Evolutionary conservation across 2,888 invertebrate species (phyloP).

Genomic region (Adela reaumurella): DNA sequence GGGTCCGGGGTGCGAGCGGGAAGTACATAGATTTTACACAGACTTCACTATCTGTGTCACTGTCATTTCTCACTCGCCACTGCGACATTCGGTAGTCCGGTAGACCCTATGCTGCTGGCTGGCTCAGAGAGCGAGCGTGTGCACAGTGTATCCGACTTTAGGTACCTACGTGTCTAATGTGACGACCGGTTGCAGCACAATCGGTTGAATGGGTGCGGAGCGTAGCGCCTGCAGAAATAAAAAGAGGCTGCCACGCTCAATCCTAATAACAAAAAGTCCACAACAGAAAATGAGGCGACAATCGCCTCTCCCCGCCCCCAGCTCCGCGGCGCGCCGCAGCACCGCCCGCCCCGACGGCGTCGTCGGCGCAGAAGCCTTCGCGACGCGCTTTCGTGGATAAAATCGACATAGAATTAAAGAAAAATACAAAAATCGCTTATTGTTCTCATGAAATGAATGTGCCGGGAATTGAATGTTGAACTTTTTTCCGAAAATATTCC

Average conservation of each 20-base stretch:
- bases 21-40: too few species aligned
- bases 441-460: conserved; percentile 58
- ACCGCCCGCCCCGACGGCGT: conserved; percentile 28
- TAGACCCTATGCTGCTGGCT: too few species aligned
- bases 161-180: too few species aligned
- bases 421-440: conserved; percentile 57
- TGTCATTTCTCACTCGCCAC: too few species aligned
- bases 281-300: conserved; percentile 48
- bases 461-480: conserved; percentile 52
- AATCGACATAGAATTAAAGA: conserved; percentile 57
- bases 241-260: neutral
- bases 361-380: conserved; percentile 6
- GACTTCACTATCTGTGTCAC: too few species aligned
- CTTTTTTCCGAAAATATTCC: conserved; percentile 57
- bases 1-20: too few species aligned
- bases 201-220: neutral
- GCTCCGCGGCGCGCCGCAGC: too few species aligned
- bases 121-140: too few species aligned
- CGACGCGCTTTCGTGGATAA: conserved; percentile 29
- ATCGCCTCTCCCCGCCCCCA: conserved; percentile 20
- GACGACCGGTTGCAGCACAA: neutral
- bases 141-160: too few species aligned
- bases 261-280: conserved; percentile 42
- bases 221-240: neutral
- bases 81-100: too few species aligned